Evolutionary conservation across 2,888 invertebrate species (phyloP), one percentile per base, ranked within the genome.

Genomic region (Microctonus aethiopoides): DNA sequence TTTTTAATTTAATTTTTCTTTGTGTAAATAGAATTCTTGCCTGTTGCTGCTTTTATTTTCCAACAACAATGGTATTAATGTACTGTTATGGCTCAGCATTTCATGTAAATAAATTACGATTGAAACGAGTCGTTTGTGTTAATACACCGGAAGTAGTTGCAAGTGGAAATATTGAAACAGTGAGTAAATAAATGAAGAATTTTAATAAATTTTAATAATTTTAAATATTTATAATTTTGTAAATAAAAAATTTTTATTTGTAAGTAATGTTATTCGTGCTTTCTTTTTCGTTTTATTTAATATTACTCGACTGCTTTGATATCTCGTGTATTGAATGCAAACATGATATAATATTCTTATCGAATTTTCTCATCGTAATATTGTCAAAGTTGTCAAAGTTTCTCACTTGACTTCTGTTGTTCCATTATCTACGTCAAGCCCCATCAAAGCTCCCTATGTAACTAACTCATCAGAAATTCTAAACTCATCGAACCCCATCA

Each of bases 31-130:
- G 95, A 81, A 95, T 95, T 80, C 88, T 95, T 76, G 92, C 95
- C 71, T 95, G 95, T 79, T 95, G 95, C 87, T 92, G 94, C 73
- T 94, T 95, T 87, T 96, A 95, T 87, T 95, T 95, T 81, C 95
- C 95, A 24, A 95, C 95, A 29, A 95, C 95, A 34, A 95, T 95
- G 95, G 94, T 95, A 72, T 89, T 95, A 80, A 95, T 95, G 95
- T 95, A 95, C 86, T 95, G 95, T 87, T 95, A 95, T 83, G 95
- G 95, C 36, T 95, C 95, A 24, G 95, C 95, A 61, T 95, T 95
- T 85, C 95, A 95, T 87, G 94, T 94, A 82, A 95, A 94, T 88
- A 94, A 94, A 87, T 91, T 92, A 75, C 90, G 94, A 73, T 89
- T 91, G 76, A 92, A 91, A 86, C 88, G 87, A 77, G 86, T 86